Conservation (phyloP, 2,888 invertebrate genomes). For the Empis livida region DNA sequence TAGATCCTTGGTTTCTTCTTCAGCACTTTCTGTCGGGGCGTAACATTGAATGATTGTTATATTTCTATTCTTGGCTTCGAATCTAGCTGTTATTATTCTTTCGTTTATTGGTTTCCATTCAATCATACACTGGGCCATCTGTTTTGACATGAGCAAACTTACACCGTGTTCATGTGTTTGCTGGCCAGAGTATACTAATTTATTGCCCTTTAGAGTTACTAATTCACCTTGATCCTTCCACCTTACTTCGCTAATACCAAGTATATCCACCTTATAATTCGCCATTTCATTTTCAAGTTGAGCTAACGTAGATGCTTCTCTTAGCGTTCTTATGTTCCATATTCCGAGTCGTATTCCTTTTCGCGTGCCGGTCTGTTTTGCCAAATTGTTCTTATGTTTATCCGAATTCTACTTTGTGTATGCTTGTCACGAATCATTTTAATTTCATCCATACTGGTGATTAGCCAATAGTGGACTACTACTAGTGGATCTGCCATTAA, state of each 20-base stretch:
- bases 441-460: too few species aligned
- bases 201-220: too few species aligned
- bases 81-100: constrained; percentile 1
- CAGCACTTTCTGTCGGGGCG: background rate
- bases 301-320: background rate
- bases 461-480: too few species aligned
- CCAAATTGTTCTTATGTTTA: too few species aligned
- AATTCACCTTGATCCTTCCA: background rate
- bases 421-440: too few species aligned
- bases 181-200: too few species aligned
- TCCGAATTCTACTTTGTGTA: too few species aligned
- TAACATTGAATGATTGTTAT: constrained; percentile 1
- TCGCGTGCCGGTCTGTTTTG: too few species aligned
- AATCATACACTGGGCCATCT: too few species aligned
- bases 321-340: background rate
- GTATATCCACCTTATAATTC: background rate
- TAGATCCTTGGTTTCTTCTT: background rate
- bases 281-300: background rate
- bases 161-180: too few species aligned
- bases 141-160: too few species aligned
- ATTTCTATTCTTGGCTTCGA: background rate
- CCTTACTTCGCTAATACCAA: constrained; percentile 1
- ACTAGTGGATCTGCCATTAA: too few species aligned
- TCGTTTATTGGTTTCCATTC: constrained; percentile 1
- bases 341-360: constrained; percentile 1